Percentiles rank a stretch among this genome's conserved stretches.
Evolutionary conservation across 2,113 vertebrate species (phyloP).

Genomic region (Poecile atricapillus): DNA sequence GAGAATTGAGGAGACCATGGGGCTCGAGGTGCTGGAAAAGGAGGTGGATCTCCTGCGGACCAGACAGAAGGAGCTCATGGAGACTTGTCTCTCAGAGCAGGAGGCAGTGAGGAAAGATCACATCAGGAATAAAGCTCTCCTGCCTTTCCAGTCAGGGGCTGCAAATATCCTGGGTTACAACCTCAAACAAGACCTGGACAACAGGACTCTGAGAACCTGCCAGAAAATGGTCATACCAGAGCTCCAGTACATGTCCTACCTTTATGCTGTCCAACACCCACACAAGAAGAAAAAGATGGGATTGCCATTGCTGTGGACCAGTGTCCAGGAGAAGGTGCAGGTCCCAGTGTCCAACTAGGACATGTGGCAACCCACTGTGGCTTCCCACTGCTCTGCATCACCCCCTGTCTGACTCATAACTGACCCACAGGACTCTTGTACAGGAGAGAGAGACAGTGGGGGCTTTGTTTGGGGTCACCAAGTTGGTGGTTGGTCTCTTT

Average conservation of each 20-base stretch:
- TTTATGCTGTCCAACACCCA: slow-evolving; percentile 80
- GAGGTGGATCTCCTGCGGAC: slow-evolving; percentile 72
- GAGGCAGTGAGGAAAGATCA: slow-evolving; percentile 49
- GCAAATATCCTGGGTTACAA: slow-evolving; percentile 86
- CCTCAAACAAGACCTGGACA: slow-evolving; percentile 68
- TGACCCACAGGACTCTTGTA: background rate
- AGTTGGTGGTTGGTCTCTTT: background rate
- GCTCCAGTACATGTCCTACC: slow-evolving; percentile 76
- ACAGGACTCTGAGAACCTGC: slow-evolving; percentile 62
- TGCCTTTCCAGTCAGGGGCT: slow-evolving; percentile 80
- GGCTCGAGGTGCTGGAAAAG: slow-evolving; percentile 53
- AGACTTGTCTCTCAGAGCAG: slow-evolving; percentile 72
- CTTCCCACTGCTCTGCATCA: background rate
- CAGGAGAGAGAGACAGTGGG: background rate
- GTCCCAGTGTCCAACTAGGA: background rate
- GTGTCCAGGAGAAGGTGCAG: background rate
- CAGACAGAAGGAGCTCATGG: slow-evolving; percentile 66
- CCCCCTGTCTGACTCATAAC: rapidly evolving
- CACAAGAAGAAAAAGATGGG: slow-evolving; percentile 45
- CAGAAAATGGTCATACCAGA: slow-evolving; percentile 78
- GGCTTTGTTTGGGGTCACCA: rapidly evolving
- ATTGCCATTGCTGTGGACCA: background rate
- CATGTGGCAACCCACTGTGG: rapidly evolving
- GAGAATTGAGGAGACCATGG: slow-evolving; percentile 68
- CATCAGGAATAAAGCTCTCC: slow-evolving; percentile 68